Percentiles rank a stretch among this genome's conserved stretches.
phyloP scores from a whole-genome alignment of 2,888 invertebrate species.

The Orchesellides sinensis region DNA sequence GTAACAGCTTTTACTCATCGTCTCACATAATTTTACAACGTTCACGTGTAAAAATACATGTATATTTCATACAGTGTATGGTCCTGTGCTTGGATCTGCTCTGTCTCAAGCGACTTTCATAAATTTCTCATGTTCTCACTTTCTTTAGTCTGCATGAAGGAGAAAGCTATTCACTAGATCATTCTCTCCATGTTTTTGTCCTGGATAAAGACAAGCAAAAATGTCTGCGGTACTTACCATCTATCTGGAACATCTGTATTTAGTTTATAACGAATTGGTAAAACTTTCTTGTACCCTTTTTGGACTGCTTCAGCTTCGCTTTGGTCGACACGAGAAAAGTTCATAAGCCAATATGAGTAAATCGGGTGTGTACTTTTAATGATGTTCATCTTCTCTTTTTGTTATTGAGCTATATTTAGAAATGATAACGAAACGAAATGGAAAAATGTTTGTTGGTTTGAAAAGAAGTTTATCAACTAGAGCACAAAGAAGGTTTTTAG shows the following conservation, averaged over 20 bases:
- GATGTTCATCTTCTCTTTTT: too few species aligned
- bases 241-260: neutral
- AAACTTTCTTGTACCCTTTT: constrained; percentile 9
- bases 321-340: neutral
- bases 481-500: too few species aligned
- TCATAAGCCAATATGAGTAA: too few species aligned
- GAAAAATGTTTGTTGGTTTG: too few species aligned
- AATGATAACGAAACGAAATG: too few species aligned
- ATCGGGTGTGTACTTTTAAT: too few species aligned
- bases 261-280: neutral
- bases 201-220: neutral
- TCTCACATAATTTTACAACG: too few species aligned
- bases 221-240: neutral
- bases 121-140: constrained; percentile 14
- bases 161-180: neutral
- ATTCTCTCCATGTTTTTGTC: neutral
- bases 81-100: neutral
- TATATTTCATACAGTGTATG: neutral
- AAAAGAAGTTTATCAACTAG: too few species aligned
- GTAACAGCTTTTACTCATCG: too few species aligned
- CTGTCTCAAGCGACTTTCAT: constrained; percentile 5
- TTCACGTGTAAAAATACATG: neutral
- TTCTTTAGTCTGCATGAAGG: neutral
- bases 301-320: neutral
- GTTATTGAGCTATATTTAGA: too few species aligned